Conservation (phyloP, 2,797 vertebrate species). For the Caiman crocodilus region DNA sequence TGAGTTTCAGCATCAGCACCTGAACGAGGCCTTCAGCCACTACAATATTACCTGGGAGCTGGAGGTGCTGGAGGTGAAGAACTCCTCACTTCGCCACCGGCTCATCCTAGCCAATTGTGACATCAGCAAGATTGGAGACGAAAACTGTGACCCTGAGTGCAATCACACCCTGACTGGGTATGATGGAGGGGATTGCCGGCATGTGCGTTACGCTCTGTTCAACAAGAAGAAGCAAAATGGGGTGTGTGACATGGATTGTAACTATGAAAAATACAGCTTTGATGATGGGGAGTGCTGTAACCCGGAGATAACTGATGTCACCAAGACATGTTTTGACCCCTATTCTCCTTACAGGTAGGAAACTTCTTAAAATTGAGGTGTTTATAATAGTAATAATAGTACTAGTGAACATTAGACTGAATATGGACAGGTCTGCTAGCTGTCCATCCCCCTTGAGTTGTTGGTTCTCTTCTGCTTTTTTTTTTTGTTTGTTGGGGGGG, state of each 20-base stretch:
- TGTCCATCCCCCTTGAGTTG: not conserved
- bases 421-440: not conserved
- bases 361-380: not conserved
- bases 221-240: constrained; percentile 90
- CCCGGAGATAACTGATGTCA: constrained; percentile 95
- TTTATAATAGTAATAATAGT: accelerated
- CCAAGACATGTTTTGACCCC: constrained; percentile 97
- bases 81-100: constrained; percentile 92
- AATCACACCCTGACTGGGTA: constrained; percentile 95
- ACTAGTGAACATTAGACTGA: not conserved
- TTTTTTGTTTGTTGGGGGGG: no score
- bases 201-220: constrained; percentile 81
- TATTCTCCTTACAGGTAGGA: constrained; percentile 94
- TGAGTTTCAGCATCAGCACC: constrained; percentile 93
- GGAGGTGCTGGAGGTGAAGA: constrained; percentile 92
- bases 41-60: constrained; percentile 99
- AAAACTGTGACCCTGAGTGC: constrained; percentile 93
- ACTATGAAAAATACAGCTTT: constrained; percentile 91
- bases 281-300: constrained; percentile 97
- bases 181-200: constrained; percentile 93
- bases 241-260: constrained; percentile 95
- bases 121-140: constrained; percentile 94
- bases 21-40: constrained; percentile 90
- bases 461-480: not conserved
- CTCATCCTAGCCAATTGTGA: constrained; percentile 97